Conservation (phyloP, 2,797 vertebrate species). For the Lates japonicus region DNA sequence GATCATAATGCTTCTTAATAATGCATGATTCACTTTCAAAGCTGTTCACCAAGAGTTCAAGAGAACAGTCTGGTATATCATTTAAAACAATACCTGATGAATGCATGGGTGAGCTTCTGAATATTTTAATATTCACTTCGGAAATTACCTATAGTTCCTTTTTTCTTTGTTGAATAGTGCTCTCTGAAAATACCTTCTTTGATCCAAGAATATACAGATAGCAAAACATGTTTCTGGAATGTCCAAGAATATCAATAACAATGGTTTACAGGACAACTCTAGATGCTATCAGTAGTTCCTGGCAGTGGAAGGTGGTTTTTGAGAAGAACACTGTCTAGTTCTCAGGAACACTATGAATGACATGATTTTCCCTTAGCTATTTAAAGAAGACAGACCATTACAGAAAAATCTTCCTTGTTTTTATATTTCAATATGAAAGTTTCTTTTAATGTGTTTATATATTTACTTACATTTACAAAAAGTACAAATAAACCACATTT, state of each 20-base stretch:
- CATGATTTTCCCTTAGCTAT: not conserved
- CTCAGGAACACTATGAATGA: not conserved
- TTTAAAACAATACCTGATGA: not conserved
- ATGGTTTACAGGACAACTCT: not conserved
- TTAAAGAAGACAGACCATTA: no score
- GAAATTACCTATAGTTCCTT: not conserved
- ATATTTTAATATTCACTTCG: slow-evolving; percentile 3
- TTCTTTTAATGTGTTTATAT: not conserved
- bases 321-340: not conserved
- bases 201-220: not conserved
- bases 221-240: not conserved
- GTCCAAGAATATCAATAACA: not conserved
- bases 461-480: not conserved
- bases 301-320: not conserved
- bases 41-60: not conserved
- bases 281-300: slow-evolving; percentile 7
- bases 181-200: not conserved
- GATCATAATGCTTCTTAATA: slow-evolving; percentile 27
- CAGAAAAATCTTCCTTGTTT: not conserved
- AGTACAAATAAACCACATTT: not conserved
- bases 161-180: not conserved
- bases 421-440: not conserved
- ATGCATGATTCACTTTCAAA: slow-evolving; percentile 40
- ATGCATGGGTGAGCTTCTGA: slow-evolving; percentile 5
- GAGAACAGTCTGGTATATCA: not conserved